Percentiles rank a stretch among this genome's conserved stretches.
Evolutionary conservation across 1,140 invertebrate genomes (phyloP).

Genomic region (Saccostrea echinata): DNA sequence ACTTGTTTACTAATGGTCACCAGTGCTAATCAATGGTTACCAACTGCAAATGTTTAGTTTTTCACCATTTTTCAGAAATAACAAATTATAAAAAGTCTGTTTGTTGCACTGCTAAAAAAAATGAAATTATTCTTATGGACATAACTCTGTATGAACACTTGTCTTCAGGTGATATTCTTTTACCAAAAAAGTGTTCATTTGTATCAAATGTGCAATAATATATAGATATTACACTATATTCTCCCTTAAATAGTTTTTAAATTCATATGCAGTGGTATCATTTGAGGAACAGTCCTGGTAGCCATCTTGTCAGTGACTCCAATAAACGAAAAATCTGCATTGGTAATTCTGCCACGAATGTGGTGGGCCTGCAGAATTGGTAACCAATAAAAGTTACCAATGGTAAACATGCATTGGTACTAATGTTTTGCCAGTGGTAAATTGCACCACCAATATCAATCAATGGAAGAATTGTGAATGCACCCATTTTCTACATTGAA

Average conservation of each 20-base stretch:
- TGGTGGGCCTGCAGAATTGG: too few relatives aligned
- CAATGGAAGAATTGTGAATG: not conserved
- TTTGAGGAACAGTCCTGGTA: too few relatives aligned
- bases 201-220: not conserved
- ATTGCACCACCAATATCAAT: not conserved
- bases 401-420: too few relatives aligned
- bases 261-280: not conserved
- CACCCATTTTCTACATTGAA: too few relatives aligned
- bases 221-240: not conserved
- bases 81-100: not conserved
- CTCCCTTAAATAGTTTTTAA: not conserved
- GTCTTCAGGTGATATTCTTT: not conserved
- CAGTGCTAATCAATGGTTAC: not conserved
- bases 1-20: not conserved
- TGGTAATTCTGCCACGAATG: too few relatives aligned
- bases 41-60: not conserved
- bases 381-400: too few relatives aligned
- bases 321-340: too few relatives aligned
- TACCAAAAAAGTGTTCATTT: not conserved
- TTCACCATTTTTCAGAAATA: not conserved
- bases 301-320: too few relatives aligned
- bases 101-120: not conserved
- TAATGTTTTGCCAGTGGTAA: constrained; percentile 4
- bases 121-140: not conserved
- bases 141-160: not conserved